These are phyloP conservation scores for Eupithecia abbreviata DNA, from an alignment of 2,888 invertebrate genomes.

Conservation along the genomic window DNA sequence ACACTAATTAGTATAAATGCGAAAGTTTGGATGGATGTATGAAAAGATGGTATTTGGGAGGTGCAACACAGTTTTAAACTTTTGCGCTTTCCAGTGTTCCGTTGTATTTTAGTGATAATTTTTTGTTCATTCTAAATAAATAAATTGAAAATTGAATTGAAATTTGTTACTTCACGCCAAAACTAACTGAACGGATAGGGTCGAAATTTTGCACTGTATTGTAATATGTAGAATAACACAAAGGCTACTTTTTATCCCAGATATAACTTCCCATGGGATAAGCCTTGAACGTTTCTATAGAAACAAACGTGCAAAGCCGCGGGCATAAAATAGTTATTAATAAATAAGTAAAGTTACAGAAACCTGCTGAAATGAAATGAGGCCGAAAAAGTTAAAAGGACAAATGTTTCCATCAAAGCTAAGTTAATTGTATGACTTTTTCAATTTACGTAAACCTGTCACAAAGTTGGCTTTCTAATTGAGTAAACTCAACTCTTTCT, in stretches of 20 bases:
- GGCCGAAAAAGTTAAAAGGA: not conserved
- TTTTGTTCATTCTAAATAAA: no score
- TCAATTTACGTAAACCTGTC: not conserved
- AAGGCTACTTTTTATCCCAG: not conserved
- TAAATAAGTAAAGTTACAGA: not conserved
- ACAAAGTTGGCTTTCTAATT: not conserved
- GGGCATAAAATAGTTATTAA: not conserved
- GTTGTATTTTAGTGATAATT: no score
- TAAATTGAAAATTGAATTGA: no score
- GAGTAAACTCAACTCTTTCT: conserved; percentile 7
- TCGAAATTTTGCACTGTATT: no score
- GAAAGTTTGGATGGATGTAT: no score
- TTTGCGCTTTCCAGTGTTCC: no score
- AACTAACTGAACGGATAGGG: no score
- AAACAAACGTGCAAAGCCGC: not conserved
- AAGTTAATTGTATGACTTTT: conserved; percentile 12
- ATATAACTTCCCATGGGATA: not conserved
- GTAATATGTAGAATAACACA: no score
- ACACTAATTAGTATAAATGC: no score
- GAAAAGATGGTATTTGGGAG: no score
- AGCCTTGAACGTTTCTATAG: not conserved
- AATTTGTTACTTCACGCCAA: no score
- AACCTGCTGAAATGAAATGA: not conserved
- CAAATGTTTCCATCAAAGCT: not conserved
- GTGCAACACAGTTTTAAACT: no score